A percentile compares a stretch with the other conserved stretches of the same genome.
Conservation (phyloP, 2,888 invertebrate genomes). For the Nemoura dubitans region DNA sequence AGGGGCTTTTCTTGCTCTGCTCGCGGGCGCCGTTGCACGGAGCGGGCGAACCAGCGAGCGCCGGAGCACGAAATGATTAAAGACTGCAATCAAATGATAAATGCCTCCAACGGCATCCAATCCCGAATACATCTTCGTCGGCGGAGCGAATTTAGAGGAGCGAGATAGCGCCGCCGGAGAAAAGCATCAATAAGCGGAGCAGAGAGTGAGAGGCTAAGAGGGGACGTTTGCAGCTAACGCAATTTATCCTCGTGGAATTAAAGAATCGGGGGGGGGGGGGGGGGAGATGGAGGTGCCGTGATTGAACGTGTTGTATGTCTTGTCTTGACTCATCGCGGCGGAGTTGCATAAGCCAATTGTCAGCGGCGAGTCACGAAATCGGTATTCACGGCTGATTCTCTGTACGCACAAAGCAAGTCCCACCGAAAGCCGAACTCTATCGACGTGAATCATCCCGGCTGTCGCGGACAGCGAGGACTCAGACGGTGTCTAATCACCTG, state of each 20-base stretch:
- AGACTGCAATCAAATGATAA: slow-evolving; percentile 49
- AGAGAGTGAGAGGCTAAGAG: slow-evolving; percentile 17
- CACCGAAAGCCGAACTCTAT: too few species aligned
- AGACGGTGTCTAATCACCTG: slow-evolving; percentile 38
- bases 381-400: too few species aligned
- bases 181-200: slow-evolving; percentile 31
- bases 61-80: slow-evolving; percentile 46
- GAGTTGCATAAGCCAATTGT: not conserved
- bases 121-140: slow-evolving; percentile 48
- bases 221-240: not conserved
- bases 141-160: slow-evolving; percentile 36
- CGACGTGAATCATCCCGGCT: not conserved
- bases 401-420: too few species aligned
- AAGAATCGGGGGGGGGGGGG: slow-evolving; percentile 40
- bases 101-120: slow-evolving; percentile 46
- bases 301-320: not conserved
- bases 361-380: too few species aligned
- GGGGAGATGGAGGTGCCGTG: slow-evolving; percentile 29
- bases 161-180: slow-evolving; percentile 31
- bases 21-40: not conserved
- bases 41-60: not conserved
- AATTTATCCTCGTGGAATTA: not conserved
- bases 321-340: not conserved
- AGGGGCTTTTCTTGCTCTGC: slow-evolving; percentile 23
- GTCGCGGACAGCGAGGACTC: slow-evolving; percentile 41